Evolutionary conservation across 2,888 invertebrate species (phyloP).

Genomic region (Tenthredo notha): DNA sequence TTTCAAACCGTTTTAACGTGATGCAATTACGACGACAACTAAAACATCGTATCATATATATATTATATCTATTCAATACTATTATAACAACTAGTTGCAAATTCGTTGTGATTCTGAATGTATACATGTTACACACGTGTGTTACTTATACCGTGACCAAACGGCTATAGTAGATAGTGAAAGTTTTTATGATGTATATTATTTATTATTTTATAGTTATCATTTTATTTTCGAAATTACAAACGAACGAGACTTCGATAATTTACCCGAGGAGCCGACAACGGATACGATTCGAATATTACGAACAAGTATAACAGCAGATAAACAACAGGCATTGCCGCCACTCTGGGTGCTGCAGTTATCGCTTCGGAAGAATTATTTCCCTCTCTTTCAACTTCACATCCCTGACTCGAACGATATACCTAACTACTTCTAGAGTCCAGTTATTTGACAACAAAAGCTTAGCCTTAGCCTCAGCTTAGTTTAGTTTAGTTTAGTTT

Average conservation of each 20-base stretch:
- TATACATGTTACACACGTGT: neutral
- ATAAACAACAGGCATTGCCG: slow-evolving; percentile 26
- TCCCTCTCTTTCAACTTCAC: neutral
- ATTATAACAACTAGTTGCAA: neutral
- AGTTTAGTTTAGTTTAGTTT: too few species aligned
- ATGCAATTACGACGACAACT: slow-evolving; percentile 21
- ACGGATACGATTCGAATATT: slow-evolving; percentile 1
- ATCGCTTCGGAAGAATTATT: slow-evolving; percentile 18
- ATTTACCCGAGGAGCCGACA: neutral
- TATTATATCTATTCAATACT: neutral
- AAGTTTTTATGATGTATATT: neutral
- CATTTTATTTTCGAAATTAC: neutral
- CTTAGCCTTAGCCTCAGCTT: too few species aligned
- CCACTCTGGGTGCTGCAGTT: slow-evolving; percentile 25
- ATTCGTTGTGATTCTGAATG: neutral
- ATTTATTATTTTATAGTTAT: neutral
- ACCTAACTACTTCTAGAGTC: neutral
- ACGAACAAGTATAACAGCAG: neutral
- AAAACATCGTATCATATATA: neutral
- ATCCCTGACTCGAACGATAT: neutral
- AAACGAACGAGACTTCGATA: neutral
- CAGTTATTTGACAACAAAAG: slow-evolving; percentile 9
- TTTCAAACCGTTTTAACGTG: neutral
- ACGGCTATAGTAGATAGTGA: neutral
- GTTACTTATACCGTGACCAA: neutral